Evolutionary conservation across 2,888 invertebrate genomes (phyloP), one percentile per base, ranked within the genome.

Genomic region (Ornithoptera priamus): DNA sequence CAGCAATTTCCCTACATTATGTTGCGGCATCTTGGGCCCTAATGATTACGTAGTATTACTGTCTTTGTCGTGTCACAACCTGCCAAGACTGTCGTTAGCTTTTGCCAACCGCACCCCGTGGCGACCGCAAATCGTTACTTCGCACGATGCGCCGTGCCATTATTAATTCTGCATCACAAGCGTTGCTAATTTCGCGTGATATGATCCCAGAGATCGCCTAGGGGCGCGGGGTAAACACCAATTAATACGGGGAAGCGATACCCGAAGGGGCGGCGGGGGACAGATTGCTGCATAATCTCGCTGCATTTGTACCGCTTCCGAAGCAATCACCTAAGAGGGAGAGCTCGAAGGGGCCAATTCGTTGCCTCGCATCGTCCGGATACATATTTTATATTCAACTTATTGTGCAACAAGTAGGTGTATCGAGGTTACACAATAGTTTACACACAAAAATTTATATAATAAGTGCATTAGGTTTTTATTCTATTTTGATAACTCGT

Each of bases 241-340:
- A 92, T 92, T 91, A 92, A 92, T 92, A 88, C 87, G 83, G 83
- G 90, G 87, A 91, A 87, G 83, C 85, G 90, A 90, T 91, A 89
- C 85, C 81, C 81, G 75, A 77, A 81, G 80, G 84, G 85, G 83
- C 77, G 75, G 78, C 73, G 82, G 83, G 77, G 71, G 73, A 83
- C 86, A 88, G 88, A 90, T 88, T 89, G 88, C 84, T 87, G 86
- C 85, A 85, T 88, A 86, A 88, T 88, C 88, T 86, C 84, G 76
- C 75, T 87, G 89, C 90, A 90, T 87, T 92, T 89, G 85, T 89
- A 89, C 84, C 83, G 90, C 90, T 90, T 91, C 91, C 84, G 81
- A 85, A 83, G 85, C 83, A 80, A 82, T 85, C 80, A 78, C 72
- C 79, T 77, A 64, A 63, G 79, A 83, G 86, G 86, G 86, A 82